Evolutionary conservation across 2,888 invertebrate species (phyloP), one percentile per base, ranked within the genome.

Genomic region (Dioctria linearis): DNA sequence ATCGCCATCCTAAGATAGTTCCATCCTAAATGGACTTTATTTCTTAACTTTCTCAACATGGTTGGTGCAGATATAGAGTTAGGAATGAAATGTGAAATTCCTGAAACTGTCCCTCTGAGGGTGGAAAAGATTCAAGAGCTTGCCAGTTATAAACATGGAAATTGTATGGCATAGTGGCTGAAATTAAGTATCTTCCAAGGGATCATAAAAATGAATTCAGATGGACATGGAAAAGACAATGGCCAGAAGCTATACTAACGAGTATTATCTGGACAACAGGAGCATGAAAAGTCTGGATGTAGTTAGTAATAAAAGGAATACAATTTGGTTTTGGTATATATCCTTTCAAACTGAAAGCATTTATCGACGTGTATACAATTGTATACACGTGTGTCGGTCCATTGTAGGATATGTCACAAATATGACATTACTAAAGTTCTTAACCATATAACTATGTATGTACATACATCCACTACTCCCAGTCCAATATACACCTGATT

Each of bases 161-260:
- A n/a, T 25, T 11, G 57, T 13, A 75, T 42, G 43, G 43, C 25
- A 42, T 59, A 59, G 57, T 40, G 59, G 4, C 43, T 59, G 40
- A 75, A 59, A 75, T 75, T 75, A 75, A 25, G 25, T 25, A 25
- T 75, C 25, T 75, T 75, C 59, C 42, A 75, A 40, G 59, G 59
- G 73, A 59, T 59, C 73, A n/a, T 59, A 75, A 57, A 75, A 75
- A 75, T 75, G 59, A 75, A 75, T 75, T 75, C 42, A 42, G 43
- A 75, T 59, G 59, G 59, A 42, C 59, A n/a, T 75, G 73, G 42
- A 43, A 59, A 13, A 75, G 59, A 59, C 73, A 75, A 75, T 75
- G 59, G 43, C 42, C 25, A 75, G 59, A 11, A 75, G 40, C 49
- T 69, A 25, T 25, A 25, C 25, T 25, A 25, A 25, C 25, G 25